Base-by-base conservation (phyloP, 1,140 invertebrate species). In the Dryas iulia region DNA sequence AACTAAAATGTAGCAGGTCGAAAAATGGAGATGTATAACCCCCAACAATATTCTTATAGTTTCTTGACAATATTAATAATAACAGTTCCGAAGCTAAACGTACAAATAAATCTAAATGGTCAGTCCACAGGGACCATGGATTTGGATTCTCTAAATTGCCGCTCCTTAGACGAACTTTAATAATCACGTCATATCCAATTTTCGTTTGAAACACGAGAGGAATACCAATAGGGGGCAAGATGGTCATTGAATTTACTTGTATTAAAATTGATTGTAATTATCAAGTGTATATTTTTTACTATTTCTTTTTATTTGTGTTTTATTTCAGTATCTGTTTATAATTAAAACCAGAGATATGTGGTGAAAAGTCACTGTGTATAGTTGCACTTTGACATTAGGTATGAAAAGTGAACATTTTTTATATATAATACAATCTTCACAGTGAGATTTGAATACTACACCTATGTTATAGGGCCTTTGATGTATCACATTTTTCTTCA, bases 151-250 rank as follows among this genome's bases (percentile, higher is more conserved):
- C 85, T 81, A 86, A 89, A 89, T 89, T 89, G 89, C 81, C 75
- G 87, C 81, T 89, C 89, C 88, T 91, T 89, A 89, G 82, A 67
- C 74, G 74, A 78, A 83, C 83, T 87, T 83, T 83, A 80, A 89
- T 89, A 90, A 90, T 89, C 88, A 89, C 86, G 86, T 86, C 89
- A 87, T 88, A 90, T 86, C 82, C 86, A 89, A 89, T 89, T 87
- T 87, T 84, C 82, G 73, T 82, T 82, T 75, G 70, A 74, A 80
- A 83, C 81, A 80, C 58, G 60, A 57, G 33, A 24, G 69, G 86
- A 90, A 89, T 90, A 90, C 70, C 65, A 84, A 90, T 84, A 57
- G 73, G 80, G 68, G 66, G 28, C 56, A 71, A 78, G 79, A 72
- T 60, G 66, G 66, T 79, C 71, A 78, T 80, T 81, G 71, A 76